Evolutionary conservation across 1,140 invertebrate genomes (phyloP).

Genomic region (Plodia interpunctella): DNA sequence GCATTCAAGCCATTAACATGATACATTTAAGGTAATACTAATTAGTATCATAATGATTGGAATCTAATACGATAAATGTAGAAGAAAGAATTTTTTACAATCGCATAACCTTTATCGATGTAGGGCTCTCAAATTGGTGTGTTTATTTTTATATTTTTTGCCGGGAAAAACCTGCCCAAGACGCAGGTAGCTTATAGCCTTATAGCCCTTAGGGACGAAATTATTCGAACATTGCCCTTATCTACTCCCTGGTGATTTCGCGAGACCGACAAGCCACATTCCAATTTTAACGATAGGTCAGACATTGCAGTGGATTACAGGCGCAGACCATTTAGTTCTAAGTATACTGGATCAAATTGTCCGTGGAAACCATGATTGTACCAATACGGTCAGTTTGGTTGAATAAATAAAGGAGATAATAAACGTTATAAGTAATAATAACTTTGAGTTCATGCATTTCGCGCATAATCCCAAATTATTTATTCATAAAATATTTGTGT

Average conservation of each 20-base stretch:
- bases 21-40: no score
- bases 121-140: neutral
- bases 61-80: no score
- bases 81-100: no score
- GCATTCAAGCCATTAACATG: no score
- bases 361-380: neutral
- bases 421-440: no score
- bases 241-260: neutral
- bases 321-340: no score
- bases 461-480: no score
- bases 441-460: no score
- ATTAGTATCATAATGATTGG: no score
- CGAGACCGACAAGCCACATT: constrained; percentile 1
- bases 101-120: neutral
- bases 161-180: neutral
- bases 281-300: constrained; percentile 7
- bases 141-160: neutral
- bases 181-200: constrained; percentile 15
- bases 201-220: constrained; percentile 33
- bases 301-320: constrained; percentile 9
- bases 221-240: constrained; percentile 58
- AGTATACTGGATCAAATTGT: neutral
- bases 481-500: no score
- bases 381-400: no score
- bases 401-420: no score